phyloP scores from a whole-genome alignment of 2,797 vertebrate species.

The Amblyraja radiata region DNA sequence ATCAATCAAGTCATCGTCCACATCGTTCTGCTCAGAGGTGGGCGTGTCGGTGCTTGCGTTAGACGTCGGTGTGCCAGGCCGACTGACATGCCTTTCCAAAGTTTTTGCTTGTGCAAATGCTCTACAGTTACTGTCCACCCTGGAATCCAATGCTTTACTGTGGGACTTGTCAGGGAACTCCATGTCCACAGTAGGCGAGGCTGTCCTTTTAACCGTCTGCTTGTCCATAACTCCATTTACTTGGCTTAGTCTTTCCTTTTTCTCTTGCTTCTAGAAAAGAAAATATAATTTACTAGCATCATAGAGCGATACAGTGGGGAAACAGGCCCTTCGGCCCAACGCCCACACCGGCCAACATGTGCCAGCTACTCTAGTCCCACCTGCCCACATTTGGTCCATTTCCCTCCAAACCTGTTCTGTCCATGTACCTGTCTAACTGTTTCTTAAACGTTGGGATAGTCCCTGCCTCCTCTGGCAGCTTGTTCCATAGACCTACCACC shows the following conservation, averaged over 20 bases:
- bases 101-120: conserved; percentile 79
- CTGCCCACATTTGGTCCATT: too few species aligned
- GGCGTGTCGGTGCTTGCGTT: conserved; percentile 82
- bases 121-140: conserved; percentile 35
- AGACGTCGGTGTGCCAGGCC: conserved; percentile 88
- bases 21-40: conserved; percentile 89
- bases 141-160: conserved; percentile 23
- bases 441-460: too few species aligned
- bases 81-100: conserved; percentile 82
- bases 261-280: conserved; percentile 80
- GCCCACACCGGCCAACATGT: too few species aligned
- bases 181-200: conserved; percentile 78
- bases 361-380: too few species aligned
- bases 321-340: too few species aligned
- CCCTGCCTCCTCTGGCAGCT: too few species aligned
- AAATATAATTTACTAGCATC: conserved; percentile 1
- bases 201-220: conserved; percentile 67
- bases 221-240: conserved; percentile 86
- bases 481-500: too few species aligned
- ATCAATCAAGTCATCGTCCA: conserved; percentile 81
- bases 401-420: too few species aligned
- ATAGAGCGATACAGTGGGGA: too few species aligned
- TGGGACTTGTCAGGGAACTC: conserved; percentile 59
- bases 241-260: conserved; percentile 83
- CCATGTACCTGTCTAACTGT: too few species aligned